Evolutionary conservation across 2,113 vertebrate genomes (phyloP).

Genomic region (Sitta europaea): DNA sequence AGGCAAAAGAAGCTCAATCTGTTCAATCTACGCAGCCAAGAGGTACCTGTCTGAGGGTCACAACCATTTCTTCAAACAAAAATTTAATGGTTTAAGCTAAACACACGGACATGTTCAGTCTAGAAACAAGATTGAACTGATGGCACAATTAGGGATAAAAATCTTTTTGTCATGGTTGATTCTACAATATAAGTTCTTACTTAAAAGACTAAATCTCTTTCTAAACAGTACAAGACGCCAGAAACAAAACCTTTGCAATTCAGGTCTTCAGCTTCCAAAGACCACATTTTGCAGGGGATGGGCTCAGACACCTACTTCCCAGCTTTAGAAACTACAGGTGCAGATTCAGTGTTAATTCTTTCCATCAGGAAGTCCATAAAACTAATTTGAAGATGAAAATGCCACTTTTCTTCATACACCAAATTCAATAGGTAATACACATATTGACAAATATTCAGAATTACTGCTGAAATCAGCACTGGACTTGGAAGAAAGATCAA

Average conservation of each 20-base stretch:
- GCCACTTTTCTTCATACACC: background rate
- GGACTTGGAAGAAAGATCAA: background rate
- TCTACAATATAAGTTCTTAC: background rate
- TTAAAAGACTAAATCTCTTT: background rate
- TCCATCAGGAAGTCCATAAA: background rate
- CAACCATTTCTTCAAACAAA: background rate
- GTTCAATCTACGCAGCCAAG: background rate
- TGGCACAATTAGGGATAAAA: background rate
- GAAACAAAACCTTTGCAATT: background rate
- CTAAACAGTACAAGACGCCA: background rate
- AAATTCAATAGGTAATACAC: background rate
- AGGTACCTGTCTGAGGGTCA: background rate
- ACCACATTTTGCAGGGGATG: background rate
- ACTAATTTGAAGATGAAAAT: background rate
- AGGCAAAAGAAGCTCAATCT: background rate
- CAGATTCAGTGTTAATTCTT: background rate
- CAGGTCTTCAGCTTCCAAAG: background rate
- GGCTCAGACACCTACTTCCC: background rate
- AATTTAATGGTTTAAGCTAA: background rate
- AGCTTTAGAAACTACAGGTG: background rate
- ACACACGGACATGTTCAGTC: background rate
- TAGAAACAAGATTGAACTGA: background rate
- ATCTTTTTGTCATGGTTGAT: background rate
- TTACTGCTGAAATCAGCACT: background rate
- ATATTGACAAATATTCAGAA: background rate